phyloP scores from a whole-genome alignment of 2,888 invertebrate species.

The Drepanosiphum platanoidis region DNA sequence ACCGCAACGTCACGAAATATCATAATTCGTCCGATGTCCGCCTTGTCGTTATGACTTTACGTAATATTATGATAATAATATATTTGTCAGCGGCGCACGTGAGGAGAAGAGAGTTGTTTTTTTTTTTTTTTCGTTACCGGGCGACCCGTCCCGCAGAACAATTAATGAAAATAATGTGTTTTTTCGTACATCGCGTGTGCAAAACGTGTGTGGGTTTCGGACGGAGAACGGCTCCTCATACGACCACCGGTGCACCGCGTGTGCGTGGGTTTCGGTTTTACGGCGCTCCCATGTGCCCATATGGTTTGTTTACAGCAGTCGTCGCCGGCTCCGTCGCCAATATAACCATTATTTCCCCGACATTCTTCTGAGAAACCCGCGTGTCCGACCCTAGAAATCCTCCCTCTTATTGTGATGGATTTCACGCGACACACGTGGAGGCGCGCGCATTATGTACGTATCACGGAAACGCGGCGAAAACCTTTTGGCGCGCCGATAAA shows the following conservation, averaged over 20 bases:
- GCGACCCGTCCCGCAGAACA: background rate
- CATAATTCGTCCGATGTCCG: background rate
- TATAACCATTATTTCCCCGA: conserved; percentile 51
- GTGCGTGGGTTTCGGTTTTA: conserved; percentile 53
- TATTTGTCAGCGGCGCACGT: background rate
- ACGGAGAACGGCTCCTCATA: conserved; percentile 16
- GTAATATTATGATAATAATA: too few species aligned
- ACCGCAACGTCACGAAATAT: background rate
- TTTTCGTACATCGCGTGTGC: conserved; percentile 47
- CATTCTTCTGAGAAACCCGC: conserved; percentile 35
- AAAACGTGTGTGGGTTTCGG: conserved; percentile 61
- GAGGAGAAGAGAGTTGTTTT: background rate
- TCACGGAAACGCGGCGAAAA: background rate
- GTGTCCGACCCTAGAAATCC: conserved; percentile 23
- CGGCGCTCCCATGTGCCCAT: conserved; percentile 55
- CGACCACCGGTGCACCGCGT: conserved; percentile 37
- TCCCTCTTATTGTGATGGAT: conserved; percentile 26
- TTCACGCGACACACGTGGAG: conserved; percentile 17
- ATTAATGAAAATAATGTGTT: conserved; percentile 35
- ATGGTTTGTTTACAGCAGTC: conserved; percentile 36
- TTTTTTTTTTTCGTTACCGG: too few species aligned
- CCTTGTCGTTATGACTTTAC: background rate
- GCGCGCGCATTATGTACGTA: too few species aligned
- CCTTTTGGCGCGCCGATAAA: background rate
- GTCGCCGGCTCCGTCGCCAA: conserved; percentile 40